phyloP scores from a whole-genome alignment of 2,797 vertebrate genomes.

The Argentina silus region DNA sequence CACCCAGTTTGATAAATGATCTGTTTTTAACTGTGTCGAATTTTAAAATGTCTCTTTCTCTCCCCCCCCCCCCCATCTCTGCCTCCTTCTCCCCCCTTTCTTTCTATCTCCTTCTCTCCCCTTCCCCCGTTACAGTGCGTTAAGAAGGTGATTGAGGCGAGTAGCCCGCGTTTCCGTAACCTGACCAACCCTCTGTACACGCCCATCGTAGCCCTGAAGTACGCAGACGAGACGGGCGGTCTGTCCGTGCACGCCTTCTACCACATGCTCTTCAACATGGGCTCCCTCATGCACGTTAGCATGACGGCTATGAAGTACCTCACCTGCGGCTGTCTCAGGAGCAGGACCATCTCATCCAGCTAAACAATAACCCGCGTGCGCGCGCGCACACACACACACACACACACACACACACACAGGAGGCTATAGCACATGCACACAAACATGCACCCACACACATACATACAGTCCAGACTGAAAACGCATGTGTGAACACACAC shows the following conservation, averaged over 20 bases:
- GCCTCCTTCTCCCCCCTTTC: background rate
- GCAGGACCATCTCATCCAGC: constrained; percentile 68
- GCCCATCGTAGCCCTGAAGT: constrained; percentile 77
- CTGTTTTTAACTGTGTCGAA: no score
- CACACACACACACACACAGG: background rate
- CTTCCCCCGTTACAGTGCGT: constrained; percentile 56
- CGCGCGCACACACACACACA: constrained; percentile 4
- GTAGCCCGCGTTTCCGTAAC: constrained; percentile 68
- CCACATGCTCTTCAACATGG: constrained; percentile 81
- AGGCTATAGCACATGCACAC: background rate
- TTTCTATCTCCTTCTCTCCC: background rate
- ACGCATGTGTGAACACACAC: background rate
- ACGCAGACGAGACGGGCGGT: constrained; percentile 78
- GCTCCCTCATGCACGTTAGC: constrained; percentile 76
- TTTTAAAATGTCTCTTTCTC: background rate
- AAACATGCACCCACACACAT: background rate
- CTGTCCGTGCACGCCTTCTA: constrained; percentile 77
- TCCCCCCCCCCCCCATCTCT: background rate
- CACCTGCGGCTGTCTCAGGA: constrained; percentile 74
- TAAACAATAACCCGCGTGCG: constrained; percentile 31
- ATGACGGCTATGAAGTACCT: constrained; percentile 74
- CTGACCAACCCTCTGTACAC: constrained; percentile 75
- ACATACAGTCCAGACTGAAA: background rate
- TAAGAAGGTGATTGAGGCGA: constrained; percentile 75
- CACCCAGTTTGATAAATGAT: background rate